Conservation (phyloP, 2,888 invertebrate species). For the Lochmaea crataegi region DNA sequence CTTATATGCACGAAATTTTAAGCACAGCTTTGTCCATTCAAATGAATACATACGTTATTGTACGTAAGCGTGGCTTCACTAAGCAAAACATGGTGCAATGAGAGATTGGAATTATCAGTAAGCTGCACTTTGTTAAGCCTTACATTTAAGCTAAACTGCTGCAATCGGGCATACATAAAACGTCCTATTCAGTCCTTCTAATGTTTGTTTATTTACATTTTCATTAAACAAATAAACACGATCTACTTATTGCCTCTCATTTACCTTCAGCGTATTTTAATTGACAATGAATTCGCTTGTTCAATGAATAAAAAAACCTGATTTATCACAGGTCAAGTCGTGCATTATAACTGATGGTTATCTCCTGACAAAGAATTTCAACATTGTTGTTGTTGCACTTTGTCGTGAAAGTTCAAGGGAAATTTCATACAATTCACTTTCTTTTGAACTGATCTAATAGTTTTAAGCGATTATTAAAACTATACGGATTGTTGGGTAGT, state of each 20-base stretch:
- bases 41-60: too few species aligned
- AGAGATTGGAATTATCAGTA: too few species aligned
- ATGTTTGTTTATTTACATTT: neutral
- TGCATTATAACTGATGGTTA: slow-evolving; percentile 7
- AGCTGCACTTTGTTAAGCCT: too few species aligned
- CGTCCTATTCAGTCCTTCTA: neutral
- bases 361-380: neutral
- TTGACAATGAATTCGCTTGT: neutral
- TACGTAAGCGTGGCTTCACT: too few species aligned
- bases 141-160: too few species aligned
- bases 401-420: slow-evolving; percentile 22
- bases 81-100: too few species aligned
- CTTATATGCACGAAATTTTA: too few species aligned
- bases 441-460: slow-evolving; percentile 7
- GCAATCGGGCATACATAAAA: too few species aligned
- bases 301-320: neutral
- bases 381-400: slow-evolving; percentile 3
- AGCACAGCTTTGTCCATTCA: too few species aligned
- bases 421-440: slow-evolving; percentile 15
- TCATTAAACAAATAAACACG: neutral
- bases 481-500: neutral
- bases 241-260: neutral
- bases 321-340: slow-evolving; percentile 2
- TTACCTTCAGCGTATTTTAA: neutral
- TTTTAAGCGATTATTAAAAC: neutral